A percentile compares a stretch with the other conserved stretches of the same genome.
Conservation (phyloP, 2,888 invertebrate genomes). For the Amaurobius ferox region DNA sequence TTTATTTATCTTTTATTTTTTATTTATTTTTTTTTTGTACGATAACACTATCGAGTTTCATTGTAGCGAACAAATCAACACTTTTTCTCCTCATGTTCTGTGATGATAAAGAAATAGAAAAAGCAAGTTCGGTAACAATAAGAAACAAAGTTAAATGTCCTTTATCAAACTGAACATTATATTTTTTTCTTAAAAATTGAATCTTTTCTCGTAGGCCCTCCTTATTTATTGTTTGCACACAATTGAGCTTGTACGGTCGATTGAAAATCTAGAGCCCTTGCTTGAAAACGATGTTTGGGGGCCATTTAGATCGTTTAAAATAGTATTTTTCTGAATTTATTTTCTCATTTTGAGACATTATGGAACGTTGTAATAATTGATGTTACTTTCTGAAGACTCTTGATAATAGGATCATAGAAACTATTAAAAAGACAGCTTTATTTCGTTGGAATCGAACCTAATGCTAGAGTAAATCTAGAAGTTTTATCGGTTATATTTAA, state of each 20-base stretch:
- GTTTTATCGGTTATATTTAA: too few species aligned
- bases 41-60: slow-evolving; percentile 39
- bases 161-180: background rate
- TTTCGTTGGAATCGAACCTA: too few species aligned
- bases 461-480: too few species aligned
- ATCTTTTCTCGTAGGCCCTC: background rate
- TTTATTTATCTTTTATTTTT: slow-evolving; percentile 8
- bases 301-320: slow-evolving; percentile 42
- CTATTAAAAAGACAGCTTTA: too few species aligned
- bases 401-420: too few species aligned
- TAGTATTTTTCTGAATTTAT: background rate
- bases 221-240: slow-evolving; percentile 58
- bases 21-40: slow-evolving; percentile 23
- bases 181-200: background rate
- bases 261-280: slow-evolving; percentile 41
- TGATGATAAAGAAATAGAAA: slow-evolving; percentile 14
- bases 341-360: too few species aligned
- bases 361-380: too few species aligned
- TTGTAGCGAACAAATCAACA: slow-evolving; percentile 39
- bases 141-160: background rate
- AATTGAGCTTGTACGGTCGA: slow-evolving; percentile 40
- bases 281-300: slow-evolving; percentile 49
- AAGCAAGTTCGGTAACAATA: too few species aligned
- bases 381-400: too few species aligned
- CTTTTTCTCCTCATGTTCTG: slow-evolving; percentile 2